Percentiles rank a stretch among this genome's conserved stretches.
phyloP scores from a whole-genome alignment of 2,113 vertebrate genomes.

The Xiphophorus maculatus region DNA sequence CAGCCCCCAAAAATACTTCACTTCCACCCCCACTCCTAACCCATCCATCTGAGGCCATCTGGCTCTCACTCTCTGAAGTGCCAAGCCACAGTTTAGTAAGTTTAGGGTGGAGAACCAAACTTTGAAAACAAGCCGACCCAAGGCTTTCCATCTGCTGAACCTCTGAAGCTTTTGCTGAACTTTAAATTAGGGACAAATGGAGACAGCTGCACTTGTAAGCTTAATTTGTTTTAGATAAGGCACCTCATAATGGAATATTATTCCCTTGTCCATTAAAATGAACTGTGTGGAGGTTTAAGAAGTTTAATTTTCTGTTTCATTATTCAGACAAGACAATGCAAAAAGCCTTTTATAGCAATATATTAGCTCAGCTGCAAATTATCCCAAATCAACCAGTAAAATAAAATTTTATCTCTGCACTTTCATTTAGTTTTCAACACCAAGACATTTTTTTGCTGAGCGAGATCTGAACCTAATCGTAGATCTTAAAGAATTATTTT shows the following conservation, averaged over 20 bases:
- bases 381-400: not conserved
- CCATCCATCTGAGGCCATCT: constrained; percentile 46
- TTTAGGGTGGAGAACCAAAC: constrained; percentile 14
- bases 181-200: not conserved
- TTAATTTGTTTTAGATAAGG: not conserved
- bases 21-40: not conserved
- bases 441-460: not conserved
- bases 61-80: constrained; percentile 20
- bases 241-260: not conserved
- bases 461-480: not conserved
- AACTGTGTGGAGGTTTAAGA: not conserved
- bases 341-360: not conserved
- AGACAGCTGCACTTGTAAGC: not conserved
- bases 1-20: not conserved
- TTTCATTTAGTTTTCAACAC: not conserved
- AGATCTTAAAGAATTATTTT: not conserved
- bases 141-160: constrained; percentile 10
- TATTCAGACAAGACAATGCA: not conserved
- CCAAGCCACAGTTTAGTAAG: constrained; percentile 34
- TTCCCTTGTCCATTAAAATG: not conserved
- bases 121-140: constrained; percentile 20
- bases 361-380: not conserved
- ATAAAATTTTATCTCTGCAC: not conserved
- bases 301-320: not conserved
- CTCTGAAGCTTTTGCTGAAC: constrained; percentile 8